Evolutionary conservation across 2,797 vertebrate genomes (phyloP), one percentile per base, ranked within the genome.

Genomic region (Avahi laniger): DNA sequence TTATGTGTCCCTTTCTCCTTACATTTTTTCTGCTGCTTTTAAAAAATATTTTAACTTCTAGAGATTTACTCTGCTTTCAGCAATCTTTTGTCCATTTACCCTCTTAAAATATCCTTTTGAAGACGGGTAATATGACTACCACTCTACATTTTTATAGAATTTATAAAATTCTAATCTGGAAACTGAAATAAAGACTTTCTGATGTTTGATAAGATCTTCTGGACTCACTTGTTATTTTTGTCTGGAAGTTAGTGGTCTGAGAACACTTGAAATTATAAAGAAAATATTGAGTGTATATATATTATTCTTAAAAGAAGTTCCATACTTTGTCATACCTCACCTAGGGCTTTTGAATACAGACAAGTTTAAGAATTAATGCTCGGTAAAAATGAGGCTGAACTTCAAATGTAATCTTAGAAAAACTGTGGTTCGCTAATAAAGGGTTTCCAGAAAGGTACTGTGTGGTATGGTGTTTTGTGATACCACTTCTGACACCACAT

Each of bases 171-270:
- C 17, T 1, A 69, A 1, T 85, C 59, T 81, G 13, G 86, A 38
- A 88, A 73, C 13, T 85, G 35, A 54, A 91, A 80, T 80, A 82
- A 89, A 61, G 18, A 54, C 54, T 91, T 91, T 70, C 43, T 84
- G 28, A 57, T 88, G 38, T 80, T 83, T 86, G 52, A 50, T 73
- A 90, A 95, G 73, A 83, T 91, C 50, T 93, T 95, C 43, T 80
- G 12, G 38, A 69, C 38, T 94, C 82, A 89, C 5, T 63, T 80
- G 5, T 72, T 65, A 70, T 52, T 91, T 91, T 67, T 79, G 33
- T 52, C 57, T 72, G 22, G n/a, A 90, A 67, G 35, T 91, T 73
- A 88, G 18, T 86, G 38, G 18, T 50, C 18, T 75, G 57, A 91
- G 85, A 73, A 57, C 20, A 93, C 22, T 22, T 75, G 67, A 88